Evolutionary conservation across 1,140 invertebrate species (phyloP), one percentile per base, ranked within the genome.

Genomic region (Drosophila sturtevanti): DNA sequence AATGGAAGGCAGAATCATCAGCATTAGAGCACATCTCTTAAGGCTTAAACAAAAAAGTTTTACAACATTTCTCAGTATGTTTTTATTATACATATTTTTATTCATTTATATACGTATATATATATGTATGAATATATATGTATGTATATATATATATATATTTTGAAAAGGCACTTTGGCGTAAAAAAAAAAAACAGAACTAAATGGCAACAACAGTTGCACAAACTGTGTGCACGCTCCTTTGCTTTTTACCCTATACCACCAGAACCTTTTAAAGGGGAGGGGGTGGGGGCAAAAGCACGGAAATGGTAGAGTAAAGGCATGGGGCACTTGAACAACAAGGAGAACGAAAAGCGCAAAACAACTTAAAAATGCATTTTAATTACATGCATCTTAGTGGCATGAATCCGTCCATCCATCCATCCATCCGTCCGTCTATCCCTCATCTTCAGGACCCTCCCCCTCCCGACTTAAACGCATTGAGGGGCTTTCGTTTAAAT

Each of bases 281-380:
- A n/a, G n/a, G n/a, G n/a, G n/a, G n/a, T n/a, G n/a, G n/a, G n/a
- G n/a, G n/a, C n/a, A n/a, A n/a, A n/a, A n/a, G 14, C 27, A 27
- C 22, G 22, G 65, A 34, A 37, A 41, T 38, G 41, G n/a, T 22
- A 31, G 11, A n/a, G 21, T 16, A 31, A 5, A 9, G 27, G 24
- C 31, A 21, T 54, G n/a, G 37, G 55, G 34, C 67, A 65, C 52
- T 79, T 79, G 9, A 66, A 52, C 62, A 68, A 37, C 16, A n/a
- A 61, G 62, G 34, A 73, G 69, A 22, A 41, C 31, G 41, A 78
- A 68, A 62, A 81, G 67, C 62, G 62, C 61, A 68, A 56, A 85
- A 71, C 52, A 77, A 85, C 77, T 85, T 85, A 59, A 78, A 80
- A 81, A 86, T 80, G 72, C 70, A 86, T 85, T 85, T 85, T 85